Evolutionary conservation across 2,888 invertebrate species (phyloP), one percentile per base, ranked within the genome.

Genomic region (Leptopilina syphax): DNA sequence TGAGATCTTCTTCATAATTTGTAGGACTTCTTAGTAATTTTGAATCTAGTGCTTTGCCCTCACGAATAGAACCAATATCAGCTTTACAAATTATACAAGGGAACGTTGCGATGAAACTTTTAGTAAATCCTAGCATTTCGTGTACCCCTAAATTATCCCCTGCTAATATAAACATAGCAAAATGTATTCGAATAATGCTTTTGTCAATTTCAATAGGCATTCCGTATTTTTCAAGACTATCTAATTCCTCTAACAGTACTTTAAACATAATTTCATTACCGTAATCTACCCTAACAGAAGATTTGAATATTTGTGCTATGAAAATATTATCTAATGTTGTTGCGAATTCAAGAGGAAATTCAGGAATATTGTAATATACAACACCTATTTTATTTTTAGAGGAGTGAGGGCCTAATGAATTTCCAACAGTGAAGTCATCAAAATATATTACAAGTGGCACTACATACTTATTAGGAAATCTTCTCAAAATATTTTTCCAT

Each of bases 91-190:
- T 77, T 80, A 83, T 68, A 76, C 84, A 84, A 4, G 80, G 84
- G 77, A 44, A 82, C 65, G 81, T 83, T 6, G 79, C 80, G 18
- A n/a, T 77, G 44, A 84, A 85, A 66, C 83, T 50, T 78, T 84
- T 79, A 18, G 79, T 65, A 73, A 83, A 81, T 18, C 83, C 84
- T 1, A 76, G 57, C 12, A 84, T 54, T 44, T 77, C 57, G 68
- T 84, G 83, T 7, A 84, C 76, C 5, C 82, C 83, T 57, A 84
- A 70, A 77, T 85, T 84, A 41, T 85, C 84, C 10, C 82, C 84
- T 13, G 83, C 27, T 65, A 85, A 76, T 34, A 73, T 67, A 65
- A 73, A 66, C 34, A 82, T 47, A 27, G 80, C 80, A 79, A 82
- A 83, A 63, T 79, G 18, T 60, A 60, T 7, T n/a, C 4, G 13